These are phyloP conservation scores for Mesochorus sp. DNA, from an alignment of 2,888 invertebrate species.

Conservation along the genomic window DNA sequence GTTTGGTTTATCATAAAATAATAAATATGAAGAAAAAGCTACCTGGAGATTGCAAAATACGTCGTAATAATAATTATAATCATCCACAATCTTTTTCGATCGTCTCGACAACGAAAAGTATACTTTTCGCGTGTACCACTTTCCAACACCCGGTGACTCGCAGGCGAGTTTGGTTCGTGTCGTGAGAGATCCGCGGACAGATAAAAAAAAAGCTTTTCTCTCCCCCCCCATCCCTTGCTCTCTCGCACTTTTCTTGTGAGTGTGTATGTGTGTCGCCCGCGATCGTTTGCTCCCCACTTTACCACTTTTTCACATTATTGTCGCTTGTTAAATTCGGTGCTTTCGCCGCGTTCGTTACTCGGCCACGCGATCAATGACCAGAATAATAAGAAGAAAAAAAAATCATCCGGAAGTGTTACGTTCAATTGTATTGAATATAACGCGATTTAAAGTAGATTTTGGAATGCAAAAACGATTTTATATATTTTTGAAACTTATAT, in stretches of 20 bases:
- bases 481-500: no score
- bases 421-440: no score
- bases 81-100: constrained; percentile 24
- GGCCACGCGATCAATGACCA: neutral
- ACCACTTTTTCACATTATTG: constrained; percentile 26
- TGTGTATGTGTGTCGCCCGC: constrained; percentile 1
- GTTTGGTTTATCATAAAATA: no score
- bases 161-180: constrained; percentile 55
- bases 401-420: no score
- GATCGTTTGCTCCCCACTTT: constrained; percentile 21
- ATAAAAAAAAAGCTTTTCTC: constrained; percentile 42
- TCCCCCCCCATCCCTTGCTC: neutral
- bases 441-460: no score
- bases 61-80: neutral
- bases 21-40: no score
- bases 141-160: constrained; percentile 44
- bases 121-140: constrained; percentile 63
- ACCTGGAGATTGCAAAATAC: no score
- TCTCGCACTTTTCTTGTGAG: constrained; percentile 33
- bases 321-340: constrained; percentile 28
- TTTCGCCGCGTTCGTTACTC: constrained; percentile 4
- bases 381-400: neutral
- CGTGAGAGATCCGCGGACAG: constrained; percentile 56
- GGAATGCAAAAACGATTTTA: no score
- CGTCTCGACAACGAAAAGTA: constrained; percentile 32